Conservation (phyloP, 2,888 invertebrate genomes). For the Trichopoda pennipes region DNA sequence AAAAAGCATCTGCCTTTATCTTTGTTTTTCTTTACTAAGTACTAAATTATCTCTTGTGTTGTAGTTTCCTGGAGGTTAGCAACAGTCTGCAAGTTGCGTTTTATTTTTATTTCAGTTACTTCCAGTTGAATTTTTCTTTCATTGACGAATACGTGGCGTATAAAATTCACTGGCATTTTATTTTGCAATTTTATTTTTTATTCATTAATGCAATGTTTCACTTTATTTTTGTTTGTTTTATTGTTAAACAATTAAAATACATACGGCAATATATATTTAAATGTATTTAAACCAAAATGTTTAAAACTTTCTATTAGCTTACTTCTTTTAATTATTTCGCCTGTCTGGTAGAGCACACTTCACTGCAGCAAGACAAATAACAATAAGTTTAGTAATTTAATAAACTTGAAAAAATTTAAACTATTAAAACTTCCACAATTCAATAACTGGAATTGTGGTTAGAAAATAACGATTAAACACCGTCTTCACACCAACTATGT, state of each 20-base stretch:
- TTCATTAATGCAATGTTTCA: not conserved
- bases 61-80: conserved; percentile 50
- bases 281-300: conserved; percentile 17
- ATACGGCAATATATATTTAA: no score
- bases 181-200: not conserved
- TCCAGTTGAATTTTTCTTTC: conserved; percentile 40
- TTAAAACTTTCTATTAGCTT: conserved; percentile 64
- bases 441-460: conserved; percentile 55
- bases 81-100: conserved; percentile 50
- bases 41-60: conserved; percentile 28
- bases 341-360: conserved; percentile 57
- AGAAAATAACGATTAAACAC: conserved; percentile 53
- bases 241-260: conserved; percentile 26
- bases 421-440: conserved; percentile 30
- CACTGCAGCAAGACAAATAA: conserved; percentile 63
- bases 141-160: conserved; percentile 63
- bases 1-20: not conserved
- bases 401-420: conserved; percentile 43
- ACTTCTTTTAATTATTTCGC: conserved; percentile 52
- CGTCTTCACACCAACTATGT: conserved; percentile 37
- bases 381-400: conserved; percentile 50
- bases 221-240: conserved; percentile 18
- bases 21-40: conserved; percentile 1
- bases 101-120: conserved; percentile 13
- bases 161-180: conserved; percentile 46